Conservation (phyloP, 2,797 vertebrate species). For the Centropyge bicolor region DNA sequence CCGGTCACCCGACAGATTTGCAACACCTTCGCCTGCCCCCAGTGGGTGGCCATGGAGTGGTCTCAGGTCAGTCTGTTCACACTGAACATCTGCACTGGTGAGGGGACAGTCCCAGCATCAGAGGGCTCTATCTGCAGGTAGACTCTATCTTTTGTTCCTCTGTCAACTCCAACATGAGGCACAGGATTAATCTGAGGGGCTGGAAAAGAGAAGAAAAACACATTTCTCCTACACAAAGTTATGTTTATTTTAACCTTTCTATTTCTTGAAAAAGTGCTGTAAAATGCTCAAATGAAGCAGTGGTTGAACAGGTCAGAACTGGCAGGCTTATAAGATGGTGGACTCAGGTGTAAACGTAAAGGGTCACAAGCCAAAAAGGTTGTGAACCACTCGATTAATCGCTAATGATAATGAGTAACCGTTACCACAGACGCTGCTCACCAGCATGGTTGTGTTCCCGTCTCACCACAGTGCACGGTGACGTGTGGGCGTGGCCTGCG, state of each 20-base stretch:
- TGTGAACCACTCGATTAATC: not conserved
- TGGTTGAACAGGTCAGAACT: not conserved
- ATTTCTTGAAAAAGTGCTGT: not conserved
- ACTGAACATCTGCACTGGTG: not conserved
- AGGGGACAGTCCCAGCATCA: no score
- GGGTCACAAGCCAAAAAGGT: no score
- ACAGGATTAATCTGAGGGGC: not conserved
- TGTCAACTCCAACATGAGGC: no score
- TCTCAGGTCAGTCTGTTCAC: slow-evolving; percentile 88
- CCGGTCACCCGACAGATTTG: slow-evolving; percentile 90
- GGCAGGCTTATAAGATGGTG: not conserved
- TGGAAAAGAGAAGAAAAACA: not conserved
- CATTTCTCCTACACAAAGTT: not conserved
- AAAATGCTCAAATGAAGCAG: not conserved
- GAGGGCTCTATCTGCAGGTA: no score
- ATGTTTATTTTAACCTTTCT: not conserved
- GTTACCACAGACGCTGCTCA: no score
- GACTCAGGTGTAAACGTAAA: not conserved
- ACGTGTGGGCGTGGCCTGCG: slow-evolving; percentile 93
- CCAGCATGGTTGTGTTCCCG: slow-evolving; percentile 16
- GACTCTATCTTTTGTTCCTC: no score
- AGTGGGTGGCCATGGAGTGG: slow-evolving; percentile 96
- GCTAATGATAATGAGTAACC: not conserved
- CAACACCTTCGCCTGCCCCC: slow-evolving; percentile 92
- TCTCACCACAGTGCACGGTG: slow-evolving; percentile 89